A percentile compares a stretch with the other conserved stretches of the same genome.
Conservation (phyloP, 1,140 invertebrate species). For the Fopius arisanus region DNA sequence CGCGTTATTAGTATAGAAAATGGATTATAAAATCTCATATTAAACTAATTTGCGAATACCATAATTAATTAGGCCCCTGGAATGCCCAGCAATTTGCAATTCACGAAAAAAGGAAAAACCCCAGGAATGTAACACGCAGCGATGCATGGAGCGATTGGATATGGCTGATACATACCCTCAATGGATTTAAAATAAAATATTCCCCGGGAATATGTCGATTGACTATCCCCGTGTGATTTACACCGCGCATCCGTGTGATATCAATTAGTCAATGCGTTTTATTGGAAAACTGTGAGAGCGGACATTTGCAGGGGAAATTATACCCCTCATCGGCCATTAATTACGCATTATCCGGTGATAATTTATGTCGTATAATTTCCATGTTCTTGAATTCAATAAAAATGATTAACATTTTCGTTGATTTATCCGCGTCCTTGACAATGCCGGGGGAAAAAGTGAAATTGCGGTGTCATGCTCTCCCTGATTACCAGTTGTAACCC, state of each 20-base stretch:
- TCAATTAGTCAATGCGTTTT: constrained; percentile 1
- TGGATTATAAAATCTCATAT: too few relatives aligned
- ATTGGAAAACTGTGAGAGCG: constrained; percentile 2
- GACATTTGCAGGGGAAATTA: constrained; percentile 5
- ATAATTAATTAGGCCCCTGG: too few relatives aligned
- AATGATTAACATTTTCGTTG: background rate
- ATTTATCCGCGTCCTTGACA: background rate
- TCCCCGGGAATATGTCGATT: background rate
- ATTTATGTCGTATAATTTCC: background rate
- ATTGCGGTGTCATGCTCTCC: background rate
- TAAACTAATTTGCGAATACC: too few relatives aligned
- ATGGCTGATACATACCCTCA: background rate
- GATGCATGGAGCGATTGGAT: background rate
- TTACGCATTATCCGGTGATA: background rate
- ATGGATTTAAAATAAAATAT: background rate
- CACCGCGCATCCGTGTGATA: constrained; percentile 2
- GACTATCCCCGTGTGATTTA: constrained; percentile 8
- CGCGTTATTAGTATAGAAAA: background rate
- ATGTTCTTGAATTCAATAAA: background rate
- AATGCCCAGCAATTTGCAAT: background rate
- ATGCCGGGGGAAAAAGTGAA: constrained; percentile 5
- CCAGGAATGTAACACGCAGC: background rate
- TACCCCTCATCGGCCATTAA: constrained; percentile 12
- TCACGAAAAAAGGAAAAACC: background rate
- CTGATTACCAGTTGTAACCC: background rate